Conservation (phyloP, 2,888 invertebrate species). For the Pecten maximus region DNA sequence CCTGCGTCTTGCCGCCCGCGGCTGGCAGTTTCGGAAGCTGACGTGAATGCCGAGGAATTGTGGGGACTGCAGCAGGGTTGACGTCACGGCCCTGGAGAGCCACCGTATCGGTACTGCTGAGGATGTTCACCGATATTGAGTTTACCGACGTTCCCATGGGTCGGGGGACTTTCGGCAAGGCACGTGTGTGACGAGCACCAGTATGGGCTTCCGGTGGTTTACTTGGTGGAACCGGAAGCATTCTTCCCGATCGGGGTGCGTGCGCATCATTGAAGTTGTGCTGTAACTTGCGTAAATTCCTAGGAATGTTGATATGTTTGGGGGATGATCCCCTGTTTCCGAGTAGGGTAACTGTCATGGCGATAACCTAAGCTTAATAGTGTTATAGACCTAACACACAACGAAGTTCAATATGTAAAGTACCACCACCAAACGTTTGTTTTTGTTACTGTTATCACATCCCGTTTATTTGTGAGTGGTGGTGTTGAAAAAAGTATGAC, state of each 20-base stretch:
- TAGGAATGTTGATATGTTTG: not conserved
- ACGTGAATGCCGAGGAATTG: slow-evolving; percentile 24
- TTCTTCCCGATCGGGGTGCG: not conserved
- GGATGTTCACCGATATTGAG: not conserved
- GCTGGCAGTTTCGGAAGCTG: slow-evolving; percentile 54
- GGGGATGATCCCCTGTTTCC: not conserved
- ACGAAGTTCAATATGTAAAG: not conserved
- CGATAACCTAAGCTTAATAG: not conserved
- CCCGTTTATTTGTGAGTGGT: not conserved
- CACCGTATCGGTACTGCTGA: not conserved
- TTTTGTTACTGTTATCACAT: not conserved
- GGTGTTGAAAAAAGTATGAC: not conserved
- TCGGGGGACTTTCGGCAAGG: not conserved
- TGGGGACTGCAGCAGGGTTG: not conserved
- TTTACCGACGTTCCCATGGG: not conserved
- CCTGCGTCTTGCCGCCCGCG: slow-evolving; percentile 54
- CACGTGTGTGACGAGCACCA: slow-evolving; percentile 16
- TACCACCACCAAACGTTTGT: not conserved
- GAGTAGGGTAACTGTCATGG: not conserved
- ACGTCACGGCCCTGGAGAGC: not conserved
- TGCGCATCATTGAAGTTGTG: not conserved
- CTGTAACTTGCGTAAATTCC: slow-evolving; percentile 2
- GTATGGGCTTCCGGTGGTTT: not conserved
- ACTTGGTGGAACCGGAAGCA: slow-evolving; percentile 4
- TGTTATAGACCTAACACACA: not conserved